These are phyloP conservation scores for Phrynocephalus versicolor DNA, from an alignment of 2,113 vertebrate genomes.

Conservation along the genomic window DNA sequence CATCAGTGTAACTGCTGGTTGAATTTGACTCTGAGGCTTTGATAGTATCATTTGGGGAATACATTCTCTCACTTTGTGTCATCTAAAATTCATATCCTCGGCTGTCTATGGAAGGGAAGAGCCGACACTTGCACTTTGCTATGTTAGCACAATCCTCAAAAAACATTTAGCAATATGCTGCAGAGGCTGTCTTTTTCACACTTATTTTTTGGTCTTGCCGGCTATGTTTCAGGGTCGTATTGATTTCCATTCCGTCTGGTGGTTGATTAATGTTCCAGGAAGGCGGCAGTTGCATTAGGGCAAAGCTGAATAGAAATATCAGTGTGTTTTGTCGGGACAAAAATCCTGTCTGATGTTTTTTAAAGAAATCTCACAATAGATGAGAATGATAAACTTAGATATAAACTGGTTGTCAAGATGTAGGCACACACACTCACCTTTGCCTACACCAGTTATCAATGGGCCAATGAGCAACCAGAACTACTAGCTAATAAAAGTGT, in stretches of 20 bases:
- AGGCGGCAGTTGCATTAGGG: conserved; percentile 53
- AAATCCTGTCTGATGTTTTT: conserved; percentile 43
- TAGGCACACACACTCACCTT: not conserved
- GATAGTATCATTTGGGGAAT: conserved; percentile 52
- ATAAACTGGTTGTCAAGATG: conserved; percentile 38
- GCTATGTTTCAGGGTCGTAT: conserved; percentile 59
- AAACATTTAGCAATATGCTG: conserved; percentile 42
- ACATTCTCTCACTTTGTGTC: conserved; percentile 29
- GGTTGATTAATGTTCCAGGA: conserved; percentile 70
- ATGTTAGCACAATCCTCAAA: conserved; percentile 44
- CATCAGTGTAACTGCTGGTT: conserved; percentile 22
- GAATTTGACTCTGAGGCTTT: conserved; percentile 46
- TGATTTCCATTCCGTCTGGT: conserved; percentile 67
- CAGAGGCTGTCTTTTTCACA: conserved; percentile 30
- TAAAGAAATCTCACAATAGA: conserved; percentile 20
- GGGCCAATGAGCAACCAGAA: conserved; percentile 36
- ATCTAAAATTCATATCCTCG: conserved; percentile 57
- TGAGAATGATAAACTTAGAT: conserved; percentile 21
- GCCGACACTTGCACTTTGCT: conserved; percentile 36
- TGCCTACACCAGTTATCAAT: conserved; percentile 44
- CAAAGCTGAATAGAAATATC: conserved; percentile 60
- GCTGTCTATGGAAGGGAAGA: conserved; percentile 36
- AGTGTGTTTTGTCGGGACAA: conserved; percentile 44
- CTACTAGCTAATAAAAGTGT: conserved; percentile 25
- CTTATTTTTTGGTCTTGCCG: conserved; percentile 60